Evolutionary conservation across 2,113 vertebrate species (phyloP).

Genomic region (Calonectris borealis): DNA sequence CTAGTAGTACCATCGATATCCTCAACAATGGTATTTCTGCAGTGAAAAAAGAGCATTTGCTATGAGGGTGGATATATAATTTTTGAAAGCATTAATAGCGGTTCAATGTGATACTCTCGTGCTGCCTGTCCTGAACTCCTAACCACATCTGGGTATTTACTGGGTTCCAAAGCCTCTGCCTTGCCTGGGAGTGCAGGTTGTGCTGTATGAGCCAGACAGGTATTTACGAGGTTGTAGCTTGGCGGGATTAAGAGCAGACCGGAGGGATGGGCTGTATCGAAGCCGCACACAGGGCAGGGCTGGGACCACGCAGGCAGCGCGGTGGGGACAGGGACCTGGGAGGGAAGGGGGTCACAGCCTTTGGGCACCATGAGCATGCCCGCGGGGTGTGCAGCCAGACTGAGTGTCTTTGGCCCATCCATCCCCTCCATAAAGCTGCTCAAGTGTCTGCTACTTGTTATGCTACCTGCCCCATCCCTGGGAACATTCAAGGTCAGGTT

Average conservation of each 20-base stretch:
- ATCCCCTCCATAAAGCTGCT: not conserved
- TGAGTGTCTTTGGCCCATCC: not conserved
- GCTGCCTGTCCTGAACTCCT: not conserved
- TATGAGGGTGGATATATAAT: not conserved
- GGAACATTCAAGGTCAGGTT: too few relatives aligned
- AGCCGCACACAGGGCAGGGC: accelerated
- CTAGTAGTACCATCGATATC: not conserved
- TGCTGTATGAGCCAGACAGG: not conserved
- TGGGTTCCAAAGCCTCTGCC: not conserved
- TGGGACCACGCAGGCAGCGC: accelerated
- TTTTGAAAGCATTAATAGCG: not conserved
- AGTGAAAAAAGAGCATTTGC: not conserved
- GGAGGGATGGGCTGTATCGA: not conserved
- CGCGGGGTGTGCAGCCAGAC: too few relatives aligned
- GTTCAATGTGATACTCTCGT: not conserved
- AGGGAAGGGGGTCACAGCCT: not conserved
- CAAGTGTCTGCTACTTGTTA: not conserved
- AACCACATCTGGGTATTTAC: not conserved
- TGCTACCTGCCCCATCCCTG: too few relatives aligned
- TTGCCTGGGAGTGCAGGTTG: not conserved
- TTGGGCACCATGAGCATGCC: accelerated
- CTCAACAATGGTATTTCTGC: not conserved
- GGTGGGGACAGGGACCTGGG: not conserved
- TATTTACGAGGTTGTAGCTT: not conserved
- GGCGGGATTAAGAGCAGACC: not conserved